Conservation (phyloP, 2,797 vertebrate genomes). For the Acomys russatus region DNA sequence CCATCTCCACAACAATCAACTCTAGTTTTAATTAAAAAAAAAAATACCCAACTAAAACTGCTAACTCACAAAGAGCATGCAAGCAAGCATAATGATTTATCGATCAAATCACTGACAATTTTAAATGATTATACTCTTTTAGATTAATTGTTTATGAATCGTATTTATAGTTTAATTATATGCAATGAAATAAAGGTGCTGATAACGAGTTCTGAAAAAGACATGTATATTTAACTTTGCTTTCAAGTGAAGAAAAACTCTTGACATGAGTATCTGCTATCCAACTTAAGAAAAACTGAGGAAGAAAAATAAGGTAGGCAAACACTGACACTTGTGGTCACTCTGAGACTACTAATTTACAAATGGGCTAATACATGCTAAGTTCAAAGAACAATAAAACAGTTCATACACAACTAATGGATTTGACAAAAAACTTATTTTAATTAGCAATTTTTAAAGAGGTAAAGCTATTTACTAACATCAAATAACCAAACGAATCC, state of each 20-base stretch:
- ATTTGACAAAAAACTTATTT: conserved; percentile 47
- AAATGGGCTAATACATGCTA: conserved; percentile 10
- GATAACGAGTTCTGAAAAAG: not conserved
- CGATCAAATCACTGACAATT: not conserved
- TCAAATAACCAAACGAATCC: conserved; percentile 21
- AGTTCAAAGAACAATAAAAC: not conserved
- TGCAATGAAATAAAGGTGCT: not conserved
- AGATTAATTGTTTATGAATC: not conserved
- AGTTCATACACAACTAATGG: not conserved
- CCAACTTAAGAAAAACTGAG: conserved; percentile 32
- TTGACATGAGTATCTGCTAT: not conserved
- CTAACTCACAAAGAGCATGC: not conserved
- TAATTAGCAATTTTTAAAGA: conserved; percentile 23
- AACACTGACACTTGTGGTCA: conserved; percentile 89
- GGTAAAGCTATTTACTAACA: conserved; percentile 25
- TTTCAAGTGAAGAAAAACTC: conserved; percentile 56
- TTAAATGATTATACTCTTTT: not conserved
- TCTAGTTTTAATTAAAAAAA: not conserved
- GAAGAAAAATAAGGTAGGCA: conserved; percentile 80
- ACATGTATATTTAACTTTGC: conserved; percentile 23
- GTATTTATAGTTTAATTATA: not conserved
- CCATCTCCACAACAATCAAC: not conserved
- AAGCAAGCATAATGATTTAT: not conserved
- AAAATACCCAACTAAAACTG: not conserved
- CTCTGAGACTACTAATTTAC: conserved; percentile 81